phyloP scores from a whole-genome alignment of 2,797 vertebrate genomes.

The Sparidentex hasta region DNA sequence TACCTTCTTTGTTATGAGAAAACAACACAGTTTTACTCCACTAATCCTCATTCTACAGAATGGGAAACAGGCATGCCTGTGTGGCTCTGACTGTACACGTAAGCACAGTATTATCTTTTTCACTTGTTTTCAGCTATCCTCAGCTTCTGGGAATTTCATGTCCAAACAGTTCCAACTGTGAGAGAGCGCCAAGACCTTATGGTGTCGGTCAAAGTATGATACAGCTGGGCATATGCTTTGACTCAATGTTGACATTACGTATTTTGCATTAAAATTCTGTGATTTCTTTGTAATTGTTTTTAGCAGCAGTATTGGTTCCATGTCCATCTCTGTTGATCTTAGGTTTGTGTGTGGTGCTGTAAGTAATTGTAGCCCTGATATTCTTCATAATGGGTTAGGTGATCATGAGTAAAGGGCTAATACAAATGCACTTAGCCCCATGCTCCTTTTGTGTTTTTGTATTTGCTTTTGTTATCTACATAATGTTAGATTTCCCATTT shows the following conservation, averaged over 20 bases:
- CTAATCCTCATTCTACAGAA: slow-evolving; percentile 29
- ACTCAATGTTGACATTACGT: neutral
- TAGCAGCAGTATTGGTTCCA: no score
- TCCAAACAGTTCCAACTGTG: slow-evolving; percentile 43
- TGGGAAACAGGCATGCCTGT: neutral
- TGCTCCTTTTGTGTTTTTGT: no score
- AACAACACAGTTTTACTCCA: slow-evolving; percentile 15
- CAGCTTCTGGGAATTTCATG: slow-evolving; percentile 42
- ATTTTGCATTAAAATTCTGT: neutral
- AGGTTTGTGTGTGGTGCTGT: no score
- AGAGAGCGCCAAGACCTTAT: slow-evolving; percentile 13
- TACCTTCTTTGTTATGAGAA: slow-evolving; percentile 52
- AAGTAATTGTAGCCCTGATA: no score
- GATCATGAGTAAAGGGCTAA: no score
- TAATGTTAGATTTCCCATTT: no score
- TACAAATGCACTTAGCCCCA: no score
- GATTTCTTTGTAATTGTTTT: no score
- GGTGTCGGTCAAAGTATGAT: slow-evolving; percentile 5
- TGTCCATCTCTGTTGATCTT: no score
- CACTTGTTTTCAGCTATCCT: slow-evolving; percentile 38
- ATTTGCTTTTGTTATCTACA: no score
- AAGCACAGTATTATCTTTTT: neutral
- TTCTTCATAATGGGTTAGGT: no score
- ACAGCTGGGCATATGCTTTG: neutral
- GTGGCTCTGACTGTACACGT: slow-evolving; percentile 27